phyloP scores from a whole-genome alignment of 2,113 vertebrate species.

The Polyodon spathula region DNA sequence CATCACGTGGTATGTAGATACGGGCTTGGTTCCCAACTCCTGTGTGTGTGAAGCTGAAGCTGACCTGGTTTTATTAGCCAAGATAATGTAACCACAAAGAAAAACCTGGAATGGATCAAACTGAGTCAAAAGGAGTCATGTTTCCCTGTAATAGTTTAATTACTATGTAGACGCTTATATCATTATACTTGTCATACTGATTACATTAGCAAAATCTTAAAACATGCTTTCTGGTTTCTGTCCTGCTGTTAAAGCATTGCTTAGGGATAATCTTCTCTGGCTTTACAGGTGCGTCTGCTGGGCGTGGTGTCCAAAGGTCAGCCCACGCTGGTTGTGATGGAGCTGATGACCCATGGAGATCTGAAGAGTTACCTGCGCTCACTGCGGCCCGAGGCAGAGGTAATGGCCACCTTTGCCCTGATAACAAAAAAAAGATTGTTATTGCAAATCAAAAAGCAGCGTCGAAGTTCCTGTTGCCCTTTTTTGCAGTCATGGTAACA shows the following conservation, averaged over 20 bases:
- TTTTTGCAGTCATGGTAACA: no score
- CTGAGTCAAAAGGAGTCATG: no score
- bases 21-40: no score
- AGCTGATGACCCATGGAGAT: constrained; percentile 92
- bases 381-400: constrained; percentile 86
- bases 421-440: no score
- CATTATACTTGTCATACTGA: neutral
- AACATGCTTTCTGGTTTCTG: neutral
- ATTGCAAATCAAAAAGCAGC: no score
- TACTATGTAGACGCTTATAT: no score
- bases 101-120: no score
- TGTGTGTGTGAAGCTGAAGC: no score
- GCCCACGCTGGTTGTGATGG: constrained; percentile 91
- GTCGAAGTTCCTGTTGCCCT: no score
- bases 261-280: neutral
- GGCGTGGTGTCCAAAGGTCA: constrained; percentile 95
- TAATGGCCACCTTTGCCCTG: constrained; percentile 22
- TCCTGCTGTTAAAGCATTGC: neutral
- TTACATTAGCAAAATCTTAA: neutral
- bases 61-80: no score
- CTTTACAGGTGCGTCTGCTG: constrained; percentile 75
- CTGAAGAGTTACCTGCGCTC: constrained; percentile 87
- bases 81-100: no score
- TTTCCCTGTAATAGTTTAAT: no score
- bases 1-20: constrained; percentile 85